Evolutionary conservation across 1,140 invertebrate genomes (phyloP), one percentile per base, ranked within the genome.

Genomic region (Drosophila ananassae): DNA sequence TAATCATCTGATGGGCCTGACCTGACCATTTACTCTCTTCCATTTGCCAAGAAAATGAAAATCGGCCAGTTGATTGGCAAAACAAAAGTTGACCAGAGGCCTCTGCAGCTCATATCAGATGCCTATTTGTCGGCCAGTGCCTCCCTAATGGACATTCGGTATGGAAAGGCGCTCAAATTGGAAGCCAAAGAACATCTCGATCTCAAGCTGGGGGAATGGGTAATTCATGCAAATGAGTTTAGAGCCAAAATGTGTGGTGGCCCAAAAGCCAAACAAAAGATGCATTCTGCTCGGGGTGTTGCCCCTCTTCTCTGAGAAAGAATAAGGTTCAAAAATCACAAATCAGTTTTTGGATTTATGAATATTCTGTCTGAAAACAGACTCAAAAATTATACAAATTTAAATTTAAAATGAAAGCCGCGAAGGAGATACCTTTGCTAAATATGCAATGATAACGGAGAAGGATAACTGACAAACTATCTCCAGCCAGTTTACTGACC

Each of bases 201-300:
- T 17, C 17, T 34, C 25, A n/a, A 22, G 17, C 48, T 10, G 21
- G 48, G 13, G 39, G 41, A 34, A 30, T 60, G 56, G 4, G 24
- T 46, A 87, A 89, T 79, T 89, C 83, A 87, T 87, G 82, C 75
- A 89, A 87, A 89, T 89, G 79, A 89, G 79, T 79, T 83, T 87
- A 67, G 72, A 56, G 53, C 50, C 75, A 66, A 56, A 81, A 66
- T 74, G 48, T 62, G 41, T 46, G 55, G 54, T 50, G 57, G 58
- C 22, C 64, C 47, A 61, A 77, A 48, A 60, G 39, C 47, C 58
- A 37, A 58, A 37, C 44, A 44, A 24, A 12, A 50, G 32, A 60
- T 64, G 63, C 67, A 71, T 57, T 71, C 67, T 64, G 39, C 64
- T 28, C 25, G 12, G 34, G 34, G 34, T 24, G 9, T 0, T 44